Evolutionary conservation across 2,888 invertebrate genomes (phyloP).

Genomic region (Odiellus spinosus): DNA sequence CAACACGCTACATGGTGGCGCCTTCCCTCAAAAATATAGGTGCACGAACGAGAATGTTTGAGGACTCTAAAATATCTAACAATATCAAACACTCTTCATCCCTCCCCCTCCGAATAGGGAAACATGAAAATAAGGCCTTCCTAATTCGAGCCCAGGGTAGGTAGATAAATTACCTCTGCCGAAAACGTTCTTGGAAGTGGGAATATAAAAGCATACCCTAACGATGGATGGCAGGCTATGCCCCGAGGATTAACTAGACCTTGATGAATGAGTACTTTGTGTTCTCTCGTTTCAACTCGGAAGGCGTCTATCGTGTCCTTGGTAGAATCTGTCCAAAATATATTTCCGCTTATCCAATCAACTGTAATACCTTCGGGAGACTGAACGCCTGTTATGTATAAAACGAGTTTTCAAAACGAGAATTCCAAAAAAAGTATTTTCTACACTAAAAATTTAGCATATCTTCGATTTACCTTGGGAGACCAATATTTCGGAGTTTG

Average conservation of each 20-base stretch:
- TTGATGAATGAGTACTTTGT: conserved; percentile 55
- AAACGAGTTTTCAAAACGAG: background rate
- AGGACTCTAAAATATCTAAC: too few species aligned
- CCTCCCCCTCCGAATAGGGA: too few species aligned
- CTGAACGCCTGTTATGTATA: conserved; percentile 27
- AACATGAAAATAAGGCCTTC: too few species aligned
- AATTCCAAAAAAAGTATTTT: background rate
- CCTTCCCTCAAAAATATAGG: too few species aligned
- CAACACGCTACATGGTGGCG: too few species aligned
- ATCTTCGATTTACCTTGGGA: conserved; percentile 33
- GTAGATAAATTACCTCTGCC: too few species aligned
- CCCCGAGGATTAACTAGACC: conserved; percentile 80
- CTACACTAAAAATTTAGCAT: background rate
- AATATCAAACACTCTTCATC: too few species aligned
- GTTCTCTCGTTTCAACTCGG: conserved; percentile 52
- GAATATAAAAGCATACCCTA: conserved; percentile 62
- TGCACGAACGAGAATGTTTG: too few species aligned
- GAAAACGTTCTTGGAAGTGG: too few species aligned
- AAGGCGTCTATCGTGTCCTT: conserved; percentile 78
- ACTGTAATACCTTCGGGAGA: conserved; percentile 87
- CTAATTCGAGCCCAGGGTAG: too few species aligned
- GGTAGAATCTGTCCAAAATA: conserved; percentile 92
- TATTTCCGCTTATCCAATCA: conserved; percentile 78
- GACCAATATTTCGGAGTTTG: conserved; percentile 45
- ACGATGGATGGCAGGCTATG: conserved; percentile 77